Evolutionary conservation across 2,113 vertebrate species (phyloP).

Genomic region (Corythornis cristatus): DNA sequence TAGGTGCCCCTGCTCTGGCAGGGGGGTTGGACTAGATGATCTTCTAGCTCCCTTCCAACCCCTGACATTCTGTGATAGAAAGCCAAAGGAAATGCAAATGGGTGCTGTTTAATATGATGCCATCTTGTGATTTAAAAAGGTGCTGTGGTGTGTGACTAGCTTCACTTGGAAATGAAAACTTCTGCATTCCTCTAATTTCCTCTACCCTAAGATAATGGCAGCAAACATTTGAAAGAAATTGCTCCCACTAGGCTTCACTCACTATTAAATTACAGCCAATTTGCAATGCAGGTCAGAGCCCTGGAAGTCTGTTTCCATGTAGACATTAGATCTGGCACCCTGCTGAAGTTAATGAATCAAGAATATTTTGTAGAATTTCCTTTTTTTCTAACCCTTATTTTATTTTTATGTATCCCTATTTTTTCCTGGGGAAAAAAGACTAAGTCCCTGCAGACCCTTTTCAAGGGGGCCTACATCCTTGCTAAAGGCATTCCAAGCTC

Average conservation of each 20-base stretch:
- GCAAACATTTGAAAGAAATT: conserved; percentile 21
- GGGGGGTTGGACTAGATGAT: too few species aligned
- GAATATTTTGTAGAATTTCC: background rate
- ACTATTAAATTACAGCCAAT: conserved; percentile 12
- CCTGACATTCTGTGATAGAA: background rate
- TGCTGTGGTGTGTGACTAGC: background rate
- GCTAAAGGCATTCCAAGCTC: background rate
- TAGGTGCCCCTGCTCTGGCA: too few species aligned
- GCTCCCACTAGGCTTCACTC: background rate
- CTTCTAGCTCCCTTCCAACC: too few species aligned
- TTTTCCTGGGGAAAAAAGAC: background rate
- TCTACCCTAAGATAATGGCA: conserved; percentile 13
- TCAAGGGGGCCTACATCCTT: background rate
- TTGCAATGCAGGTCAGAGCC: background rate
- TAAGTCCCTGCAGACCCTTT: background rate
- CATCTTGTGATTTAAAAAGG: conserved; percentile 14
- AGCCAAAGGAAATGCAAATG: conserved; percentile 44
- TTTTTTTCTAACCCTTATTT: background rate
- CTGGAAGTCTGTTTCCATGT: background rate
- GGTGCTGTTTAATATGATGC: conserved; percentile 16
- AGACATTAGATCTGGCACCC: background rate
- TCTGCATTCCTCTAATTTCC: conserved; percentile 19
- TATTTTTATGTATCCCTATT: background rate
- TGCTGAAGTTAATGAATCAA: background rate
- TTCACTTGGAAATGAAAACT: conserved; percentile 38